These are phyloP conservation scores for Corythornis madagascariensis DNA, from an alignment of 2,113 vertebrate species.

Conservation along the genomic window DNA sequence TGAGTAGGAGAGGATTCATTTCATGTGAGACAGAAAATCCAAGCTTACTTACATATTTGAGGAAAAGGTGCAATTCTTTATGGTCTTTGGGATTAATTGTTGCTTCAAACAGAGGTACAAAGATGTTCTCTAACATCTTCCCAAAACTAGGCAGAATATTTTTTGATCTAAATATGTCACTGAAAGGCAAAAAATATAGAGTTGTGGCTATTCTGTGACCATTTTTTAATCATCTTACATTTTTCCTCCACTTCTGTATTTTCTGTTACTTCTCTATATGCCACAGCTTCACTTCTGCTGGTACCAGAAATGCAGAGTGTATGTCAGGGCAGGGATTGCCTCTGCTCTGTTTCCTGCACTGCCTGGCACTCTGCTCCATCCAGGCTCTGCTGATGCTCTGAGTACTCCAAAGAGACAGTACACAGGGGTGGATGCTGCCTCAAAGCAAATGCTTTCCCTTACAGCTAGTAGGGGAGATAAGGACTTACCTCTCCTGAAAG, in stretches of 20 bases:
- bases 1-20: neutral
- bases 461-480: neutral
- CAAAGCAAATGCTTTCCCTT: neutral
- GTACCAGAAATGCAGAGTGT: neutral
- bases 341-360: neutral
- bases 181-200: constrained; percentile 57
- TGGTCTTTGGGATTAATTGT: constrained; percentile 93
- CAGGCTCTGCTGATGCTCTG: neutral
- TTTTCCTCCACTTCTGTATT: neutral
- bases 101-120: constrained; percentile 93
- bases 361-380: neutral
- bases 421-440: neutral
- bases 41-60: constrained; percentile 91
- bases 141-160: constrained; percentile 88
- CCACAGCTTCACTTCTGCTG: neutral
- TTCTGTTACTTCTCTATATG: neutral
- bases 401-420: neutral
- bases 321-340: neutral
- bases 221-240: neutral
- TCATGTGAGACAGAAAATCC: neutral
- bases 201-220: neutral
- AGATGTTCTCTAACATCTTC: constrained; percentile 97
- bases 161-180: constrained; percentile 95
- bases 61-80: constrained; percentile 87
- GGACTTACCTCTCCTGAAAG: neutral